Conservation (phyloP, 1,140 invertebrate genomes). For the Dinoponera quadriceps region DNA sequence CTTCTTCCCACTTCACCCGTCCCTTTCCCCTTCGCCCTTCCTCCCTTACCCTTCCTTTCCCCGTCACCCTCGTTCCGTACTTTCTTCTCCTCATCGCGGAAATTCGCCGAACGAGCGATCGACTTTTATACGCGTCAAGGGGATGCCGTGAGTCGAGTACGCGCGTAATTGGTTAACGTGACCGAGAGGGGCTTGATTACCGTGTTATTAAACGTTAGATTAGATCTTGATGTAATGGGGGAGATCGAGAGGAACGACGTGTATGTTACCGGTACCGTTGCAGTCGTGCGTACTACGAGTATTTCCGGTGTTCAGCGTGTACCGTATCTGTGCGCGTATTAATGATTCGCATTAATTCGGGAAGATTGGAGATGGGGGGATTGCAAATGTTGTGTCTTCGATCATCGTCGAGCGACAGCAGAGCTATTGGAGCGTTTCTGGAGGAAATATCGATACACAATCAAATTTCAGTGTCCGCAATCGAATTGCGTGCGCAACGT, state of each 20-base stretch:
- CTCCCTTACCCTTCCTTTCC: no score
- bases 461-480: slow-evolving; percentile 52
- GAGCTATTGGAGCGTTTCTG: not conserved
- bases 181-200: slow-evolving; percentile 44
- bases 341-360: slow-evolving; percentile 42
- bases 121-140: slow-evolving; percentile 49
- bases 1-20: not conserved
- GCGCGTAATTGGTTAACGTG: slow-evolving; percentile 49
- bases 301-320: not conserved
- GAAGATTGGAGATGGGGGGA: slow-evolving; percentile 2
- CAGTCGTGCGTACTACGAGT: not conserved
- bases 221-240: slow-evolving; percentile 36
- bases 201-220: slow-evolving; percentile 56
- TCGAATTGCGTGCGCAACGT: slow-evolving; percentile 54
- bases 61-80: slow-evolving; percentile 5
- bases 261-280: not conserved
- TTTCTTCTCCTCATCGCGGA: slow-evolving; percentile 39
- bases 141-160: slow-evolving; percentile 28
- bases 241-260: slow-evolving; percentile 29
- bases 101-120: slow-evolving; percentile 48
- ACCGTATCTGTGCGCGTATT: not conserved
- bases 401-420: slow-evolving; percentile 6
- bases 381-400: slow-evolving; percentile 17
- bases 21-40: no score
- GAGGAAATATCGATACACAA: slow-evolving; percentile 53